phyloP scores from a whole-genome alignment of 2,113 vertebrate genomes.

The Sigmodon hispidus region DNA sequence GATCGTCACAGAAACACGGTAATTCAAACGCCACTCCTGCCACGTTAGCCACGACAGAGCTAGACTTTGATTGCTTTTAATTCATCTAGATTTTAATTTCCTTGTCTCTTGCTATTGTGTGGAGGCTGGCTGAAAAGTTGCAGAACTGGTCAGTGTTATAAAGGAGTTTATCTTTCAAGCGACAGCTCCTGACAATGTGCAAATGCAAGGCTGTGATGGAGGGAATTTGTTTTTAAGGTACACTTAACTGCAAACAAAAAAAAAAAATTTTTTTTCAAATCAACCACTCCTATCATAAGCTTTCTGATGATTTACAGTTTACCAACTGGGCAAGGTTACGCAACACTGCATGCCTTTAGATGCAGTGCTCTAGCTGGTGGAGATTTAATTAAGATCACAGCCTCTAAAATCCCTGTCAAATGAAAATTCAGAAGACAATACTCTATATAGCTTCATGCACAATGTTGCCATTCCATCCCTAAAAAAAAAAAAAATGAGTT shows the following conservation, averaged over 20 bases:
- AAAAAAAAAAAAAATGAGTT: slow-evolving; percentile 91
- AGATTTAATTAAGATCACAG: slow-evolving; percentile 99
- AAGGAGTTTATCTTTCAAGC: slow-evolving; percentile 74
- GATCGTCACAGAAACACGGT: slow-evolving; percentile 41
- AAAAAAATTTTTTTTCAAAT: slow-evolving; percentile 75
- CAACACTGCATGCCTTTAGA: slow-evolving; percentile 93
- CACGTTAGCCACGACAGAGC: slow-evolving; percentile 50
- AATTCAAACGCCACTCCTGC: slow-evolving; percentile 34
- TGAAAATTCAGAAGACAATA: slow-evolving; percentile 95
- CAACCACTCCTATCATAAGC: slow-evolving; percentile 86
- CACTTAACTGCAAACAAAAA: slow-evolving; percentile 82
- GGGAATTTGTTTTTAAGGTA: slow-evolving; percentile 75
- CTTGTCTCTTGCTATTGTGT: slow-evolving; percentile 71
- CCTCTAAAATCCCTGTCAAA: slow-evolving; percentile 95
- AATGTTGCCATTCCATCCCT: slow-evolving; percentile 93
- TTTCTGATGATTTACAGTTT: slow-evolving; percentile 91
- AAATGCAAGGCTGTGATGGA: slow-evolving; percentile 43
- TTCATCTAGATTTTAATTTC: slow-evolving; percentile 80
- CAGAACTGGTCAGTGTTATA: slow-evolving; percentile 79
- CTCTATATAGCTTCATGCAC: slow-evolving; percentile 90
- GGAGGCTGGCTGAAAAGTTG: slow-evolving; percentile 75
- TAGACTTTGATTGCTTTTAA: slow-evolving; percentile 66
- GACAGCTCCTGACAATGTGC: slow-evolving; percentile 58
- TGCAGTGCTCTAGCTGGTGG: slow-evolving; percentile 93
- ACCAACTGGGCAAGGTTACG: slow-evolving; percentile 90